A percentile compares a stretch with the other conserved stretches of the same genome.
Evolutionary conservation across 1,140 invertebrate genomes (phyloP).

Genomic region (Heliconius hermathena): DNA sequence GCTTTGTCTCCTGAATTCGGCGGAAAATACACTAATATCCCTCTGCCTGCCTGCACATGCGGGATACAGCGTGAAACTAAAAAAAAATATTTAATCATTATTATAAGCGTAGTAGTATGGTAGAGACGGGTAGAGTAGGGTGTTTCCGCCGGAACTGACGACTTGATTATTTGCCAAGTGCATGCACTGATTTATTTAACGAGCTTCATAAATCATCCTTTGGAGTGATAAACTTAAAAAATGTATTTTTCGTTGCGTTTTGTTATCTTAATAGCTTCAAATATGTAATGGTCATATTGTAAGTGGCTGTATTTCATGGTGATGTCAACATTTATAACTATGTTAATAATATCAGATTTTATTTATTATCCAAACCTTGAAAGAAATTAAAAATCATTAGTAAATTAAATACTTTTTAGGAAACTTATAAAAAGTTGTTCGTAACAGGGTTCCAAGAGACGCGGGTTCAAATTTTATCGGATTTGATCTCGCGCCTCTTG

Average conservation of each 20-base stretch:
- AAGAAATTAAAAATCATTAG: too few relatives aligned
- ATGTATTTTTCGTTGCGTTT: constrained; percentile 13
- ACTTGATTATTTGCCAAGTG: constrained; percentile 28
- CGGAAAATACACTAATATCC: too few relatives aligned
- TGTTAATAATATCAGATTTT: neutral
- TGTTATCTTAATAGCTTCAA: constrained; percentile 13
- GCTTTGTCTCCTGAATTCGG: too few relatives aligned
- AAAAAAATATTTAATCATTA: neutral
- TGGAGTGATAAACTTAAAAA: constrained; percentile 16
- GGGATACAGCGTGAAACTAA: neutral
- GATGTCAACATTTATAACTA: neutral
- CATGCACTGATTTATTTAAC: constrained; percentile 28
- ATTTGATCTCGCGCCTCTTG: too few relatives aligned
- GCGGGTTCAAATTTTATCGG: too few relatives aligned
- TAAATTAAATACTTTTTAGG: too few relatives aligned
- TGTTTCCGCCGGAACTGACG: neutral
- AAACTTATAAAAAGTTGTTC: too few relatives aligned
- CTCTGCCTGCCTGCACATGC: too few relatives aligned
- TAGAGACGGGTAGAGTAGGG: neutral
- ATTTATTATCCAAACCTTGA: too few relatives aligned
- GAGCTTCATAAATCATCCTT: constrained; percentile 17
- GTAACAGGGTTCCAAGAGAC: too few relatives aligned
- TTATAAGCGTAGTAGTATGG: neutral
- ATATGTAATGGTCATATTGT: constrained; percentile 8
- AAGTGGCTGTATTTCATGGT: neutral